Conservation (phyloP, 30 jellyfish, hydroid and myxozoan species). For the Catostylus mosaicus region DNA sequence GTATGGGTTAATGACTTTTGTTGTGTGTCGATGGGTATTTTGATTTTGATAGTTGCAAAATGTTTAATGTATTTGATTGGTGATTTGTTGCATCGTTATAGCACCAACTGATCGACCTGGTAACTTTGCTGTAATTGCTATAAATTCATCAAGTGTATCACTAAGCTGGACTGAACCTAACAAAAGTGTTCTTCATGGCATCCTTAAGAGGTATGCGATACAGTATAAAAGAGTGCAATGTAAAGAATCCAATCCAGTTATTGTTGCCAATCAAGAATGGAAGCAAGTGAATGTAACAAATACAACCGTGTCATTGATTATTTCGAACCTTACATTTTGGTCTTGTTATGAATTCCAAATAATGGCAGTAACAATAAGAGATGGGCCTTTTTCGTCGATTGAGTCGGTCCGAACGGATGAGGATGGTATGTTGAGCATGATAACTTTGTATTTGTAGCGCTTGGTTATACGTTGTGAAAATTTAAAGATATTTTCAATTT, state of each 20-base stretch:
- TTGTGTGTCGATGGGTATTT: no score
- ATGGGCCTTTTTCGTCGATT: background rate
- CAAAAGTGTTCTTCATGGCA: conserved; percentile 1
- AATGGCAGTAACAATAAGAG: conserved; percentile 21
- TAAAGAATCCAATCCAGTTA: background rate
- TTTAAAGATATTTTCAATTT: no score
- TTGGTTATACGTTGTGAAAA: no score
- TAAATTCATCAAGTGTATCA: conserved; percentile 11
- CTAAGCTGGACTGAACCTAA: conserved; percentile 13
- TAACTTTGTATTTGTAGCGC: no score
- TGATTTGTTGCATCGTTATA: background rate
- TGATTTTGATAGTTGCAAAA: no score
- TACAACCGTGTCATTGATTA: background rate
- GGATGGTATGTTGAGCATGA: conserved; percentile 21
- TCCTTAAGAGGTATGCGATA: background rate
- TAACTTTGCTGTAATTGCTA: background rate
- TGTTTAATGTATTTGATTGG: no score
- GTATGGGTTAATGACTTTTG: no score
- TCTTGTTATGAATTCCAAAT: conserved; percentile 13
- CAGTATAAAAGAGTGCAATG: conserved; percentile 18
- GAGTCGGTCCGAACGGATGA: conserved; percentile 4
- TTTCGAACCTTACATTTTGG: background rate
- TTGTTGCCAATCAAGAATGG: background rate
- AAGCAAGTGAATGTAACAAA: background rate
- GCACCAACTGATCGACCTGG: conserved; percentile 32